These are phyloP conservation scores for Canis aureus DNA, from an alignment of 2,113 vertebrate genomes.

Conservation along the genomic window DNA sequence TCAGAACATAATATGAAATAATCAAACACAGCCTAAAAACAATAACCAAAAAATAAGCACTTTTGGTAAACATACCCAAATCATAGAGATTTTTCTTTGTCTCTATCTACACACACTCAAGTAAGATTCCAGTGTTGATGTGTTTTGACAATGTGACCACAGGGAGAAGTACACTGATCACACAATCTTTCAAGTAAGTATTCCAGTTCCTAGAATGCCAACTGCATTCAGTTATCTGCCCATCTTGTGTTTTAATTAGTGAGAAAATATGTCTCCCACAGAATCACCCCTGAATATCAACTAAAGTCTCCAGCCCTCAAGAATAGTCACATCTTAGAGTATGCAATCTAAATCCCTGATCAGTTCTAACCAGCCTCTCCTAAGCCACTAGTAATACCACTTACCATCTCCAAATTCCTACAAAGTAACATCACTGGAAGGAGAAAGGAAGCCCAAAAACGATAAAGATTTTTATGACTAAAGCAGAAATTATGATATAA, in stretches of 20 bases:
- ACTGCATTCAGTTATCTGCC: not conserved
- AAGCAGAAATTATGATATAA: constrained; percentile 35
- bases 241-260: constrained; percentile 5
- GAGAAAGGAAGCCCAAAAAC: not conserved
- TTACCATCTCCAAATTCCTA: constrained; percentile 14
- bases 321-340: not conserved
- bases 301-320: constrained; percentile 38
- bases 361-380: not conserved
- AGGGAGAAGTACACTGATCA: not conserved
- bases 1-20: constrained; percentile 6
- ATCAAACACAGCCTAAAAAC: constrained; percentile 35
- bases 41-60: constrained; percentile 9
- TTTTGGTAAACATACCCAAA: constrained; percentile 11
- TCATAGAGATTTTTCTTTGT: constrained; percentile 37
- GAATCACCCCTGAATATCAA: constrained; percentile 1
- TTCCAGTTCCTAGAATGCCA: not conserved
- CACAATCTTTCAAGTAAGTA: not conserved
- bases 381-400: not conserved
- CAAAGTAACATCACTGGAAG: not conserved
- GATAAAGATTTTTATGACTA: not conserved
- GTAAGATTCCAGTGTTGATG: not conserved
- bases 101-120: constrained; percentile 13
- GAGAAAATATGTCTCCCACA: not conserved
- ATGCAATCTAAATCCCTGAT: not conserved
- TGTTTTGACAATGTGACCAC: not conserved